Evolutionary conservation across 2,888 invertebrate species (phyloP).

Genomic region (Melanostoma scalare): DNA sequence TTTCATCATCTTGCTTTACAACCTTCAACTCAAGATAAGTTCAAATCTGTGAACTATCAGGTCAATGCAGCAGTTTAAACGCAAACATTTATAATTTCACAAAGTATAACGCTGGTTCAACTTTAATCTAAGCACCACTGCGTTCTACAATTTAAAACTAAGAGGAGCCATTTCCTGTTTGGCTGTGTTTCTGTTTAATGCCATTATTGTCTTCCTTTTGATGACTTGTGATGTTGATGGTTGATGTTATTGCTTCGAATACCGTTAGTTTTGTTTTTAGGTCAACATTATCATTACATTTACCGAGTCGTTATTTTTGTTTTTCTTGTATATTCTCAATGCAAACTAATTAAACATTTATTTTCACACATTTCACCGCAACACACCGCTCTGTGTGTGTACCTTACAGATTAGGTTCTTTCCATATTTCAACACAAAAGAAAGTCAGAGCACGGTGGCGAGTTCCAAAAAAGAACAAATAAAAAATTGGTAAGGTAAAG

Average conservation of each 20-base stretch:
- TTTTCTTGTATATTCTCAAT: constrained; percentile 4
- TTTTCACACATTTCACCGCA: constrained; percentile 62
- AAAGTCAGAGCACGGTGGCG: constrained; percentile 31
- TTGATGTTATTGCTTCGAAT: constrained; percentile 43
- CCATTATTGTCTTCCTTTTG: constrained; percentile 29
- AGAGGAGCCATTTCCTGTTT: constrained; percentile 55
- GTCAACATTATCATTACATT: constrained; percentile 57
- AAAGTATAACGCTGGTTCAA: too few relatives aligned
- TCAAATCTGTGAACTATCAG: too few relatives aligned
- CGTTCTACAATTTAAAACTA: constrained; percentile 35
- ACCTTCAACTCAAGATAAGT: too few relatives aligned
- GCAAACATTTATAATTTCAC: too few relatives aligned
- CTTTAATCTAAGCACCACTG: too few relatives aligned
- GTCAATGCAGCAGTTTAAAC: too few relatives aligned
- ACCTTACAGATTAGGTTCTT: constrained; percentile 18
- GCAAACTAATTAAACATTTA: constrained; percentile 43
- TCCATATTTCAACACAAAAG: constrained; percentile 41
- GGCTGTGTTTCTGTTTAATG: constrained; percentile 4
- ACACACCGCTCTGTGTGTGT: not conserved
- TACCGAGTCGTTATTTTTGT: not conserved
- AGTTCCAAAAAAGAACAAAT: constrained; percentile 15
- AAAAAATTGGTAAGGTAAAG: not conserved
- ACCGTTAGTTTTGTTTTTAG: constrained; percentile 68
- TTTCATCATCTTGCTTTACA: too few relatives aligned
- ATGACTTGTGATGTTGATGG: constrained; percentile 49